Percentiles rank a stretch among this genome's conserved stretches.
Evolutionary conservation across 2,113 vertebrate genomes (phyloP).

Genomic region (Pan paniscus): DNA sequence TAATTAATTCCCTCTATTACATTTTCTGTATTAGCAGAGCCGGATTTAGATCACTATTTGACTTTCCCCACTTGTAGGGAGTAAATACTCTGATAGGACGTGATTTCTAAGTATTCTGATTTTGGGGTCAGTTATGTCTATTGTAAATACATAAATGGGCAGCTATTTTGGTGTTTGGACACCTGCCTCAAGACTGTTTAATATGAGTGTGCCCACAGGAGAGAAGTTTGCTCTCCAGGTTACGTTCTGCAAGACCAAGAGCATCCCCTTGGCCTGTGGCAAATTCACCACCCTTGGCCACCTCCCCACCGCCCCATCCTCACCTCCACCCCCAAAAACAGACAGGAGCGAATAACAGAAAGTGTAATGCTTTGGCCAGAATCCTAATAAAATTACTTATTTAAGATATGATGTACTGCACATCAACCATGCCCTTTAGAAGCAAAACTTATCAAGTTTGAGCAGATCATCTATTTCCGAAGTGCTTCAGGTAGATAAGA

Average conservation of each 20-base stretch:
- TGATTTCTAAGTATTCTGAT: neutral
- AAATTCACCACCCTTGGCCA: neutral
- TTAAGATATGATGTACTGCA: neutral
- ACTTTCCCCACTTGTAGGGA: neutral
- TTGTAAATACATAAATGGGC: neutral
- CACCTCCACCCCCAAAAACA: neutral
- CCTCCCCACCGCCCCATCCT: neutral
- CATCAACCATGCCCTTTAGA: neutral
- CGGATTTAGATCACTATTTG: neutral
- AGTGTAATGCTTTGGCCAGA: neutral
- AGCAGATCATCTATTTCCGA: neutral
- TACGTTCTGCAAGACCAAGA: neutral
- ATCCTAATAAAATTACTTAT: neutral
- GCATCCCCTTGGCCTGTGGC: neutral
- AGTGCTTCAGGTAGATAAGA: neutral
- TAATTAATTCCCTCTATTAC: neutral
- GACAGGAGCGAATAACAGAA: neutral
- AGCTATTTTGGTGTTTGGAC: neutral
- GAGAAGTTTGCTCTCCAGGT: neutral
- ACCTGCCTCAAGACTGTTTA: neutral
- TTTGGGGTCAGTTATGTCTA: neutral
- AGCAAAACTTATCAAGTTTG: neutral
- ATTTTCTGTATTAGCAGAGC: neutral
- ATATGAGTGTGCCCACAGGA: neutral
- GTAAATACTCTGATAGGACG: neutral